These are phyloP conservation scores for Calameuta idolon DNA, from an alignment of 2,888 invertebrate species.

Conservation along the genomic window DNA sequence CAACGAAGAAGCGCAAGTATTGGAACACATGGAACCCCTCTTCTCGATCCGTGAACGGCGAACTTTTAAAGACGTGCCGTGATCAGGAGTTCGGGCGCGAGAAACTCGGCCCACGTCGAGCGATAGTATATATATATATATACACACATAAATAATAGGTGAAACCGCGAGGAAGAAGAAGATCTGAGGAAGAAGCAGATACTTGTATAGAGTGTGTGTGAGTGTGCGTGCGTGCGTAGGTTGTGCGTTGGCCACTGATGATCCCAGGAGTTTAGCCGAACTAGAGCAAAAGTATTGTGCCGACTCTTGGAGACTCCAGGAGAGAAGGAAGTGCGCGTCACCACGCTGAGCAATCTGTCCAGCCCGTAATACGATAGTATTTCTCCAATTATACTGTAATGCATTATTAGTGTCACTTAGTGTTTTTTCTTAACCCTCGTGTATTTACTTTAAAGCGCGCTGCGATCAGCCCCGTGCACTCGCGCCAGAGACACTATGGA, in stretches of 20 bases:
- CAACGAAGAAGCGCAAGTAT: neutral
- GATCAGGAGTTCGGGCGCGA: neutral
- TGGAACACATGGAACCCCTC: neutral
- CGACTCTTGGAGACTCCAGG: neutral
- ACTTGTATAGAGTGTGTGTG: constrained; percentile 40
- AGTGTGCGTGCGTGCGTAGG: constrained; percentile 19
- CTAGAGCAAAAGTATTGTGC: neutral
- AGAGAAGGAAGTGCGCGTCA: constrained; percentile 8
- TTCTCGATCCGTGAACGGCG: neutral
- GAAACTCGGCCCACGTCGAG: constrained; percentile 11
- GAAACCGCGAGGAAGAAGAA: constrained; percentile 23
- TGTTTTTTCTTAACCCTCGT: constrained; percentile 41
- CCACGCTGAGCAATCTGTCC: constrained; percentile 63
- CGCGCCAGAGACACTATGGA: neutral
- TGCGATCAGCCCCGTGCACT: constrained; percentile 9
- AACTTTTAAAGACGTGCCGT: neutral
- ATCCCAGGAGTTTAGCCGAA: neutral
- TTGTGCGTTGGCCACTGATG: neutral
- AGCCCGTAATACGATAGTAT: constrained; percentile 64
- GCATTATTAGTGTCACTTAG: constrained; percentile 60
- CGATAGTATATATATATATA: constrained; percentile 24
- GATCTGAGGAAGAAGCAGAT: neutral
- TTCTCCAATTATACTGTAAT: constrained; percentile 56
- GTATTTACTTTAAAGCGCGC: constrained; percentile 42
- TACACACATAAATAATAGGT: constrained; percentile 31